A percentile compares a stretch with the other conserved stretches of the same genome.
phyloP scores from a whole-genome alignment of 2,113 vertebrate species.

The Lichenostomus cassidix region DNA sequence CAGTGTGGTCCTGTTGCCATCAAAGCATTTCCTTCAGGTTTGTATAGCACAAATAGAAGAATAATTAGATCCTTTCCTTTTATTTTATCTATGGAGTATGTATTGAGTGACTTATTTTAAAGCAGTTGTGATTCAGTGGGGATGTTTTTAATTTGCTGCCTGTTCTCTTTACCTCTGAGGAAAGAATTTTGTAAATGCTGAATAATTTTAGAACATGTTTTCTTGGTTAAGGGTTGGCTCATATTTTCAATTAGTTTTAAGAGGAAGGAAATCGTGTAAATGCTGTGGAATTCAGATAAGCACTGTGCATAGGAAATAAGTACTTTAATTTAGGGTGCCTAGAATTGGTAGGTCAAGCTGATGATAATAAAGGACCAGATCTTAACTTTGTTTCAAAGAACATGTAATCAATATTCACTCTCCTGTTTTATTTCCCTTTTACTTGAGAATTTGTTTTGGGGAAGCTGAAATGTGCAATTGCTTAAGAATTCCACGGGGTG shows the following conservation, averaged over 20 bases:
- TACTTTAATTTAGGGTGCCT: constrained; percentile 58
- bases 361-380: constrained; percentile 39
- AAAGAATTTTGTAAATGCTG: constrained; percentile 73
- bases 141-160: constrained; percentile 75
- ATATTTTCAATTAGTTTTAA: constrained; percentile 77
- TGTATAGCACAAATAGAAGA: not conserved
- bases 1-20: not conserved
- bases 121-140: constrained; percentile 35
- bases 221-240: constrained; percentile 74
- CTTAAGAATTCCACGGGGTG: constrained; percentile 80
- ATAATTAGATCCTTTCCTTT: constrained; percentile 24
- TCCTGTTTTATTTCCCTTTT: constrained; percentile 8
- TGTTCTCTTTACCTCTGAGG: constrained; percentile 68
- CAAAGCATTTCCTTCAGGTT: not conserved
- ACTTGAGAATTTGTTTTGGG: constrained; percentile 6
- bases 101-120: constrained; percentile 40
- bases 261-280: constrained; percentile 73
- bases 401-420: constrained; percentile 41
- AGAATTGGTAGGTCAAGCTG: constrained; percentile 52
- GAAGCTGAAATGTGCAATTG: constrained; percentile 55
- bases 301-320: constrained; percentile 47
- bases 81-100: constrained; percentile 27
- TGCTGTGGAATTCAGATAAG: constrained; percentile 72
- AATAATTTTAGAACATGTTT: constrained; percentile 74
- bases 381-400: constrained; percentile 42